A percentile compares a stretch with the other conserved stretches of the same genome.
These are phyloP conservation scores for Eulemur mongoz DNA, from an alignment of 2,797 vertebrate species.

Conservation along the genomic window DNA sequence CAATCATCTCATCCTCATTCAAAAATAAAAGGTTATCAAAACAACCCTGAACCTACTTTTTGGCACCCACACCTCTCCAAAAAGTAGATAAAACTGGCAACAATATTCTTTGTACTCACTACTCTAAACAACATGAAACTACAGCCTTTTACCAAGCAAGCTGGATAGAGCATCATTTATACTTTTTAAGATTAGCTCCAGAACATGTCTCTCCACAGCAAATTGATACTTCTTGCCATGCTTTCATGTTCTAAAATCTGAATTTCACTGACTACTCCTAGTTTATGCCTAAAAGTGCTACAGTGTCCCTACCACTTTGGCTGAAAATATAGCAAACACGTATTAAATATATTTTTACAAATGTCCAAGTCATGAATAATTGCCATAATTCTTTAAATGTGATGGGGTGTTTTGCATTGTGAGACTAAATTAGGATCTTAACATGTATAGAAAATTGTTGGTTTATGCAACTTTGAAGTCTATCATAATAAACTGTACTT, in stretches of 20 bases:
- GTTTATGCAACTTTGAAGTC: neutral
- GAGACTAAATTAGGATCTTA: neutral
- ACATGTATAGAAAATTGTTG: neutral
- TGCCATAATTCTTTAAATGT: neutral
- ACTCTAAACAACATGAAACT: neutral
- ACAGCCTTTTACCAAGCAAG: neutral
- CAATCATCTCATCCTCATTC: neutral
- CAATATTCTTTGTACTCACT: neutral
- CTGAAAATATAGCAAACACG: conserved; percentile 8
- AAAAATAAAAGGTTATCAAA: conserved; percentile 26
- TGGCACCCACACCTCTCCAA: neutral
- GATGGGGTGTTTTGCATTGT: neutral
- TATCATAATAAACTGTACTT: conserved; percentile 5
- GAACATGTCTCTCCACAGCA: neutral
- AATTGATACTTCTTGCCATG: neutral
- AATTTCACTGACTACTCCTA: neutral
- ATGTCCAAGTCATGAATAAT: neutral
- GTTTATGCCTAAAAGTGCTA: neutral
- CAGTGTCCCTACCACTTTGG: neutral
- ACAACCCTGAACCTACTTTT: neutral
- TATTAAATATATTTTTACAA: neutral
- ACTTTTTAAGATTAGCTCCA: conserved; percentile 22
- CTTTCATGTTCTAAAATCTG: neutral
- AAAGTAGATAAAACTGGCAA: neutral
- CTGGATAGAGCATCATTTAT: neutral